phyloP scores from a whole-genome alignment of 2,113 vertebrate species.

The Myotis yumanensis region DNA sequence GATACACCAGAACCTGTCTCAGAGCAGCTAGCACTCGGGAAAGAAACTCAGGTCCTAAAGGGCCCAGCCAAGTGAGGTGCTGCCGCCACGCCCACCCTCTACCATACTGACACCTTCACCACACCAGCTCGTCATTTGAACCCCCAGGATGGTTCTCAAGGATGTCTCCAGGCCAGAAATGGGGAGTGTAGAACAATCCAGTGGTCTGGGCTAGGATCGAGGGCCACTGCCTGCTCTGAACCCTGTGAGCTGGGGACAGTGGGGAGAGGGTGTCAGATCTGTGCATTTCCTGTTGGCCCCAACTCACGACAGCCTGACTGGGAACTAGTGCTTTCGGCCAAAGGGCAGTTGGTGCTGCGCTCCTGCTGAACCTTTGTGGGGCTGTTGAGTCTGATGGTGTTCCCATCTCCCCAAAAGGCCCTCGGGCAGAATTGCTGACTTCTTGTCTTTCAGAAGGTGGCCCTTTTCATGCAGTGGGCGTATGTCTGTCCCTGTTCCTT shows the following conservation, averaged over 20 bases:
- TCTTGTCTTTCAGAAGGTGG: neutral
- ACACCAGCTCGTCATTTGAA: neutral
- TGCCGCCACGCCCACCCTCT: neutral
- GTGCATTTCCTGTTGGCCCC: neutral
- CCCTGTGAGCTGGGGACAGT: neutral
- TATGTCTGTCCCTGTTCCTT: neutral
- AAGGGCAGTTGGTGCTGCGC: neutral
- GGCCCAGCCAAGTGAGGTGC: too few relatives aligned
- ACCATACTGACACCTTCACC: neutral
- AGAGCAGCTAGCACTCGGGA: neutral
- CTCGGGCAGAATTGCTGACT: neutral
- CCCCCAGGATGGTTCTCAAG: neutral
- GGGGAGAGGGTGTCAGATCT: neutral
- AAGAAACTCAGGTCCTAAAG: too few relatives aligned
- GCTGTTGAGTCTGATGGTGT: neutral
- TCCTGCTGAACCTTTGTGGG: neutral
- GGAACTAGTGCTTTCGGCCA: neutral
- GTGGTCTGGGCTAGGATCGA: neutral
- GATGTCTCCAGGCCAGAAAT: neutral
- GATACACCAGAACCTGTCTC: neutral
- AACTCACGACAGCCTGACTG: neutral
- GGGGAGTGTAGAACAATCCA: rapidly evolving
- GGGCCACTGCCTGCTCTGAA: neutral
- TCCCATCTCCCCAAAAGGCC: neutral
- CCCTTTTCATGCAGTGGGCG: neutral